Base-by-base conservation (phyloP, 2,888 invertebrate species). In the Dastarcus helophoroides region DNA sequence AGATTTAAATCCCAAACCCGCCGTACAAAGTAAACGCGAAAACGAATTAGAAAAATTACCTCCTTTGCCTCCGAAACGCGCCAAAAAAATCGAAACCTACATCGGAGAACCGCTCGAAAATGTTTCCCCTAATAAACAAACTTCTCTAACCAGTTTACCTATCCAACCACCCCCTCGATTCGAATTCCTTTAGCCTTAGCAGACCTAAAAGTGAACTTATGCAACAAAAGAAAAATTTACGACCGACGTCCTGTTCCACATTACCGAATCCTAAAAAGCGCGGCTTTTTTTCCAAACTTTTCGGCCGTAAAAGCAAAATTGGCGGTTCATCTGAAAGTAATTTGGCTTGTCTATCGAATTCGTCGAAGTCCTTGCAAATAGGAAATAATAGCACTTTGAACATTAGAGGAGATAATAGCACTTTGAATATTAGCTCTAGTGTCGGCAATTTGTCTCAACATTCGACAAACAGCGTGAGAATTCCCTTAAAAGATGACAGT, bases 11-110 rank as follows among this genome's bases (percentile, higher is more conserved):
- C 6, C 19, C 6, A 17, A 17, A 7, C 6, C 36, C 19, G 24
- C 31, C 5, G 38, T 29, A 17, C 10, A 26, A 9, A 36, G 30
- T 29, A 42, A 49, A 38, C 48, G 53, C 2, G 71, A 70, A 27
- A 68, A 70, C 35, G 65, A 64, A 32, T 31, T 37, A 4, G 77
- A 76, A 41, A 69, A 73, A 42, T 64, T 80, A 23, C 85, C 86
- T 2, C 85, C 85, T 0, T 49, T 85, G 33, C 86, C 86, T 0
- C 88, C 88, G 0, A 88, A 86, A 53, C 72, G 86, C 27, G 64
- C 74, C 2, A 74, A 76, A 30, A 76, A 76, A 40, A 46, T 57
- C 10, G 60, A 61, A 47, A 60, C 61, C 3, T 58, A 52, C 27
- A 60, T 62, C 12, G 54, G 57, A 2, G 55, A 44, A 10, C 51